A percentile compares a stretch with the other conserved stretches of the same genome.
Evolutionary conservation across 2,113 vertebrate genomes (phyloP).

Genomic region (Pteronura brasiliensis): DNA sequence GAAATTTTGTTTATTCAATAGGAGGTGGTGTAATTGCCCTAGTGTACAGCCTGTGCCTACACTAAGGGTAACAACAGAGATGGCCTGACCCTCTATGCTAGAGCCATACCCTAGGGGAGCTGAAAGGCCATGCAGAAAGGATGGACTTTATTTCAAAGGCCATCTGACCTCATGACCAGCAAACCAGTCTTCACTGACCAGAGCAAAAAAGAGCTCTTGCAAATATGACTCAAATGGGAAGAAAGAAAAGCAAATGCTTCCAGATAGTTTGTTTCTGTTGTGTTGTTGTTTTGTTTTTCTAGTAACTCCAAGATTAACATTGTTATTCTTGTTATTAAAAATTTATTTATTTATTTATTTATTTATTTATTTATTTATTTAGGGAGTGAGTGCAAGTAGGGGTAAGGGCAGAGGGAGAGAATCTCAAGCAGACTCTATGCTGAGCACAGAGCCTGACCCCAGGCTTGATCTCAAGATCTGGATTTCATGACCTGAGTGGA

Average conservation of each 20-base stretch:
- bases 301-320: background rate
- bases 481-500: background rate
- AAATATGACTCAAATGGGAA: background rate
- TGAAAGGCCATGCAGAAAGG: background rate
- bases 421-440: background rate
- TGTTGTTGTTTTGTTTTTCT: background rate
- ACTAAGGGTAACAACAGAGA: background rate
- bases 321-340: background rate
- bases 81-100: background rate
- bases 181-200: background rate
- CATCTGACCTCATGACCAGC: too few species aligned
- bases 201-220: background rate
- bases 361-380: background rate
- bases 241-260: background rate
- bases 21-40: background rate
- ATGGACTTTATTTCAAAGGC: background rate
- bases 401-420: background rate
- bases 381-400: background rate
- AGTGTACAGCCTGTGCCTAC: too few species aligned
- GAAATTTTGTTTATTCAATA: background rate
- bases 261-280: background rate
- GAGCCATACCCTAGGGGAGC: background rate
- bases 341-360: background rate
- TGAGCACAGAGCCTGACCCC: background rate
- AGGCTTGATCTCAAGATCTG: background rate